phyloP scores from a whole-genome alignment of 2,113 vertebrate genomes.

The Oreotrochilus melanogaster region DNA sequence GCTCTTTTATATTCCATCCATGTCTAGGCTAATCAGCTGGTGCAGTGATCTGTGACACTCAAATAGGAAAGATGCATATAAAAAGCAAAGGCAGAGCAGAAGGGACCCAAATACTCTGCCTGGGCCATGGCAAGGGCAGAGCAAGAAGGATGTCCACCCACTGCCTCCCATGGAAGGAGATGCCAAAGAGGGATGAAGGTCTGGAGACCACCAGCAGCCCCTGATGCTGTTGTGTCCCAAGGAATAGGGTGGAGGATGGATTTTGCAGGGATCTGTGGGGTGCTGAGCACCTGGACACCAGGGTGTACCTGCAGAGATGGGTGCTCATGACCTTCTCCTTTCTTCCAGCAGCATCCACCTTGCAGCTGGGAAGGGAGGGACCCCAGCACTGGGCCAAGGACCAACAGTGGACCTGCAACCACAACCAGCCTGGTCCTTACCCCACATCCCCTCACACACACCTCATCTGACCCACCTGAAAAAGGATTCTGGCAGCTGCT shows the following conservation, averaged over 20 bases:
- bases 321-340: neutral
- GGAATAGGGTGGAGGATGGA: neutral
- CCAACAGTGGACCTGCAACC: neutral
- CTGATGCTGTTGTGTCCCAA: neutral
- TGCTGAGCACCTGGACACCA: neutral
- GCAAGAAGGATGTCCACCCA: neutral
- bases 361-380: neutral
- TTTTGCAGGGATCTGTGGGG: neutral
- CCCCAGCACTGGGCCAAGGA: neutral
- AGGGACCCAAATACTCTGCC: neutral
- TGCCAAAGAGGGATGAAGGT: neutral
- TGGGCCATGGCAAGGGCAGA: conserved; percentile 34
- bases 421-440: neutral
- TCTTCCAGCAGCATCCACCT: neutral
- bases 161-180: neutral
- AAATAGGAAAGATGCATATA: conserved; percentile 61
- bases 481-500: neutral
- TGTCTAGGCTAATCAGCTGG: conserved; percentile 66
- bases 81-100: conserved; percentile 52
- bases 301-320: neutral
- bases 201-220: neutral
- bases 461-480: accelerated
- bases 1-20: conserved; percentile 55
- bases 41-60: conserved; percentile 71
- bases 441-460: accelerated